Evolutionary conservation across 2,113 vertebrate species (phyloP).

Genomic region (Melanerpes aurifrons): DNA sequence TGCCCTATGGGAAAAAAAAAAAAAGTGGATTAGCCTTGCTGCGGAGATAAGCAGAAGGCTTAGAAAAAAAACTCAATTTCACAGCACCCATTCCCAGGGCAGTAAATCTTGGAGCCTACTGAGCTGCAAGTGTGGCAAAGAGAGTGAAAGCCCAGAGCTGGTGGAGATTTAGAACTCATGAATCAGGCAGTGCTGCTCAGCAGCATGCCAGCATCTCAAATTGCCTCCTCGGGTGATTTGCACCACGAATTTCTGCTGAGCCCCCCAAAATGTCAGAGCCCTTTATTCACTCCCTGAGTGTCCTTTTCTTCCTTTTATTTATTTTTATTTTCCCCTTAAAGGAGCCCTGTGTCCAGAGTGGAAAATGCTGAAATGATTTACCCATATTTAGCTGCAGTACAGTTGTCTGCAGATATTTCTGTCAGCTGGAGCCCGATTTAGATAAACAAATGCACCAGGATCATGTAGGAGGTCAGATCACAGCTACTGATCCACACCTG

Average conservation of each 20-base stretch:
- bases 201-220: not conserved
- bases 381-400: not conserved
- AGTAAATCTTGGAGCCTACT: not conserved
- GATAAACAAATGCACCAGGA: not conserved
- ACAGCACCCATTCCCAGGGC: not conserved
- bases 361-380: not conserved
- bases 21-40: not conserved
- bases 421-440: not conserved
- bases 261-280: not conserved
- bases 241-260: not conserved
- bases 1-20: not conserved
- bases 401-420: not conserved
- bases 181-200: not conserved
- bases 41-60: constrained; percentile 3
- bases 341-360: not conserved
- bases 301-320: too few relatives aligned
- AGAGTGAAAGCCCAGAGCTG: not conserved
- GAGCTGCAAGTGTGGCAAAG: rapidly evolving
- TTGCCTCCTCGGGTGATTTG: not conserved
- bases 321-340: not conserved
- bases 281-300: not conserved
- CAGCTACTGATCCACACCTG: not conserved
- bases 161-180: not conserved
- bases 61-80: not conserved
- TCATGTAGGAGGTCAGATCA: not conserved